Evolutionary conservation across 2,797 vertebrate genomes (phyloP).

Genomic region (Crocodylus rhombifer): DNA sequence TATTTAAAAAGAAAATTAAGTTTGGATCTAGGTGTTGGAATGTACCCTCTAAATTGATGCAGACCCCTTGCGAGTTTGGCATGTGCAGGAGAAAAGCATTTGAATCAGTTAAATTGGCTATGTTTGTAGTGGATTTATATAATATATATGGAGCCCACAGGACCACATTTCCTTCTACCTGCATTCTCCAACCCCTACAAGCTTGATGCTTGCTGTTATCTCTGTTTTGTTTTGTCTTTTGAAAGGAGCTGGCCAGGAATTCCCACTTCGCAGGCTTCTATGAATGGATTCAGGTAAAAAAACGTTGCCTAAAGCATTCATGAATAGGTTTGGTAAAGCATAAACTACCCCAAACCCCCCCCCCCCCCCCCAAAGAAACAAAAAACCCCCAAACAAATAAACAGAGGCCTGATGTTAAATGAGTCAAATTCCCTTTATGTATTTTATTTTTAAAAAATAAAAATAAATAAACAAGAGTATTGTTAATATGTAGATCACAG

Average conservation of each 20-base stretch:
- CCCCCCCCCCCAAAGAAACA: too few relatives aligned
- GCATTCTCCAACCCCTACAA: not conserved
- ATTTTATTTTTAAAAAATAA: not conserved
- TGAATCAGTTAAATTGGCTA: not conserved
- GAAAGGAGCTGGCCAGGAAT: conserved; percentile 89
- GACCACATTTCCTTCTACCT: not conserved
- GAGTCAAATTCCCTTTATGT: not conserved
- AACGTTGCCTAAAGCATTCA: not conserved
- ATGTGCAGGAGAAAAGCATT: not conserved
- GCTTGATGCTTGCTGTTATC: conserved; percentile 6
- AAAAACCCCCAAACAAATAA: not conserved
- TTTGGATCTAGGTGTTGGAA: not conserved
- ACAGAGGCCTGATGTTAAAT: not conserved
- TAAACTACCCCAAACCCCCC: not conserved
- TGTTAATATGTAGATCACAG: not conserved
- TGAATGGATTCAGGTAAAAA: conserved; percentile 83
- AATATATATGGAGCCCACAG: not conserved
- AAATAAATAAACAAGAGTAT: not conserved
- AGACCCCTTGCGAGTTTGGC: not conserved
- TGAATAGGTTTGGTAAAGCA: not conserved
- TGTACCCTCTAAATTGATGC: not conserved
- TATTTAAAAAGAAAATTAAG: not conserved
- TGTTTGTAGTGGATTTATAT: not conserved
- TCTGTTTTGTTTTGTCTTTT: conserved; percentile 44
- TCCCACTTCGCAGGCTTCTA: conserved; percentile 79